These are phyloP conservation scores for Struthio camelus DNA, from an alignment of 2,113 vertebrate genomes.

Conservation along the genomic window DNA sequence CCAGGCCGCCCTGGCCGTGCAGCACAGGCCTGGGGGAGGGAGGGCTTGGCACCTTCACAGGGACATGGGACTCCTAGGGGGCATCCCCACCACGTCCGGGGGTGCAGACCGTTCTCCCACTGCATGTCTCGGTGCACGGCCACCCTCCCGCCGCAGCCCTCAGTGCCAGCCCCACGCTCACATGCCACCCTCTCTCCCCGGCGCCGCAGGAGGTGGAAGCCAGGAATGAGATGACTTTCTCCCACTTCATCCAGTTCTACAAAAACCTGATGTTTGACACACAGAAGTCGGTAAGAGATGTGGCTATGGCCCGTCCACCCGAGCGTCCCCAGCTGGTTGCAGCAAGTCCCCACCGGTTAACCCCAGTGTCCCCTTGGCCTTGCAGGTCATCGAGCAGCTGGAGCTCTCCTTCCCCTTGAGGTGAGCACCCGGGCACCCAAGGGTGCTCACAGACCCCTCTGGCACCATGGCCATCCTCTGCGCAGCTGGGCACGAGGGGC, in stretches of 20 bases:
- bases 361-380: not conserved
- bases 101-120: not conserved
- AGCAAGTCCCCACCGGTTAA: not conserved
- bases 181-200: not conserved
- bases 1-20: fast-evolving
- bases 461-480: no score
- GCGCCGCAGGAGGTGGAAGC: slow-evolving; percentile 82
- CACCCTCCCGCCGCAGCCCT: not conserved
- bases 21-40: not conserved
- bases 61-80: fast-evolving
- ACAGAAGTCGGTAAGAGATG: slow-evolving; percentile 82
- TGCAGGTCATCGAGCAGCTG: slow-evolving; percentile 87
- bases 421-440: slow-evolving; percentile 51
- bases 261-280: slow-evolving; percentile 88
- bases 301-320: not conserved
- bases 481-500: not conserved
- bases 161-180: not conserved
- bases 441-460: not conserved
- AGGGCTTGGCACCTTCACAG: fast-evolving
- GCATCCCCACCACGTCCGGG: not conserved
- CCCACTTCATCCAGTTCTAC: slow-evolving; percentile 86
- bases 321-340: fast-evolving
- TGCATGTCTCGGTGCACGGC: no score
- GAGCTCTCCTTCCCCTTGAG: slow-evolving; percentile 86
- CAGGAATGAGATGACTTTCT: slow-evolving; percentile 80